phyloP scores from a whole-genome alignment of 2,888 invertebrate genomes.

The Sturmia bella region DNA sequence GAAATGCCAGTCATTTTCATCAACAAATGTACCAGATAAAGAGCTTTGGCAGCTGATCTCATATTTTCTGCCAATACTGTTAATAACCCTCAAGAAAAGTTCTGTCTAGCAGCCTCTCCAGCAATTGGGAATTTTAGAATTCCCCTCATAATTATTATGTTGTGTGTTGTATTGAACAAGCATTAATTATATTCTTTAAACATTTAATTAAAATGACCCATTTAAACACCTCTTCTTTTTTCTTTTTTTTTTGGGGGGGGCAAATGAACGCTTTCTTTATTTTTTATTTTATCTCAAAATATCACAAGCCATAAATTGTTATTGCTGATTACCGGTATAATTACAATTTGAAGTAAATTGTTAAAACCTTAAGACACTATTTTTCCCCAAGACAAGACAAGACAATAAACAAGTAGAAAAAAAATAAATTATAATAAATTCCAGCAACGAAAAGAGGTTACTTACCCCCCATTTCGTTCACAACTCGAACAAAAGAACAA shows the following conservation, averaged over 20 bases:
- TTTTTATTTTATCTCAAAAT: slow-evolving; percentile 40
- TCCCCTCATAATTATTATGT: neutral
- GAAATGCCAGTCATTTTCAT: no score
- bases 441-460: slow-evolving; percentile 33
- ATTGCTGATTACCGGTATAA: slow-evolving; percentile 3
- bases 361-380: neutral
- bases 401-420: neutral
- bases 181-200: slow-evolving; percentile 12
- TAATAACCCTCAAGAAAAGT: no score
- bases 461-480: slow-evolving; percentile 45
- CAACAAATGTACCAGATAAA: no score
- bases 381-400: slow-evolving; percentile 13
- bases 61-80: no score
- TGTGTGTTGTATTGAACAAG: neutral
- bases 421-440: slow-evolving; percentile 1
- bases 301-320: slow-evolving; percentile 11
- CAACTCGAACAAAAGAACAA: neutral
- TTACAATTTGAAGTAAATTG: slow-evolving; percentile 11
- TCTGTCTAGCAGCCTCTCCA: neutral
- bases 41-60: no score
- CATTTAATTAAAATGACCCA: slow-evolving; percentile 47
- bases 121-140: neutral
- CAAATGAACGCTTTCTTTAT: slow-evolving; percentile 53
- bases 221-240: slow-evolving; percentile 32
- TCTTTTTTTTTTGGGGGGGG: neutral